These are phyloP conservation scores for Yponomeuta evonymella DNA, from an alignment of 2,888 invertebrate genomes.

Conservation along the genomic window DNA sequence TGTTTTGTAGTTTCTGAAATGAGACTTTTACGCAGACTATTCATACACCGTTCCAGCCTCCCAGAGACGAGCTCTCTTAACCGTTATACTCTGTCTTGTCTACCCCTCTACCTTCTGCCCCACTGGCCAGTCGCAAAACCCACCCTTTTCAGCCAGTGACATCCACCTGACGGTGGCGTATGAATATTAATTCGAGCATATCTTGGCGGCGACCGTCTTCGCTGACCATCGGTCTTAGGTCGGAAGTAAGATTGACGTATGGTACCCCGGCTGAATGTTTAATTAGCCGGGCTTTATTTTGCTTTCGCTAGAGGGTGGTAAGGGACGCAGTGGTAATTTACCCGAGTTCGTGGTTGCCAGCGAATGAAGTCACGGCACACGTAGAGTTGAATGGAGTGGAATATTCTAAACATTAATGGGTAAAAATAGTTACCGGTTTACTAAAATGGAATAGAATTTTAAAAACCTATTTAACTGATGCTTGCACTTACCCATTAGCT, in stretches of 20 bases:
- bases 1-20: too few relatives aligned
- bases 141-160: slow-evolving; percentile 72
- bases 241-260: slow-evolving; percentile 64
- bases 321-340: background rate
- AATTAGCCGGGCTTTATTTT: background rate
- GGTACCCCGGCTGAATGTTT: slow-evolving; percentile 40
- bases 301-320: background rate
- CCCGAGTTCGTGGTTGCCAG: background rate
- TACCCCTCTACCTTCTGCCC: slow-evolving; percentile 25
- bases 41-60: background rate
- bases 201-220: slow-evolving; percentile 52
- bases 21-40: too few relatives aligned
- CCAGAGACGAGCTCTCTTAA: background rate
- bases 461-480: too few relatives aligned
- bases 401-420: too few relatives aligned
- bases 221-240: slow-evolving; percentile 21
- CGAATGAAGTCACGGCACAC: background rate
- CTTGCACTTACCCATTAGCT: too few relatives aligned
- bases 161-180: slow-evolving; percentile 72
- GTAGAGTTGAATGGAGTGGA: too few relatives aligned
- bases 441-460: too few relatives aligned
- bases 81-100: background rate
- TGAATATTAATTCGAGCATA: slow-evolving; percentile 76
- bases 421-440: too few relatives aligned
- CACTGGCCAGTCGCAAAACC: slow-evolving; percentile 62